Evolutionary conservation across 2,113 vertebrate genomes (phyloP).

Genomic region (Cebidichthys violaceus): DNA sequence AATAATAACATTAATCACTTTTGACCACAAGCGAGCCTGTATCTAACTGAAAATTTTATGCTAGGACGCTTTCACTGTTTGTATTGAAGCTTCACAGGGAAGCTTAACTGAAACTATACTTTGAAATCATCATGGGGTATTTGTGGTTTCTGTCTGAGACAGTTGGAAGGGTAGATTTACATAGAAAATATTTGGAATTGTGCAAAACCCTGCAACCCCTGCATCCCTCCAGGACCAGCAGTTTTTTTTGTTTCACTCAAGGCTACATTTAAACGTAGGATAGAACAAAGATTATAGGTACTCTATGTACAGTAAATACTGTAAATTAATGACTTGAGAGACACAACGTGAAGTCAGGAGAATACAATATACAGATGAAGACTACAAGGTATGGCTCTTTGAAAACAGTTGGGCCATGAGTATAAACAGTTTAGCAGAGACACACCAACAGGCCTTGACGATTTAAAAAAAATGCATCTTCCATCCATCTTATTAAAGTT

Average conservation of each 20-base stretch:
- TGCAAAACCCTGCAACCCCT: slow-evolving; percentile 61
- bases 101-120: slow-evolving; percentile 4
- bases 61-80: neutral
- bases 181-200: slow-evolving; percentile 23
- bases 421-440: slow-evolving; percentile 11
- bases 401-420: slow-evolving; percentile 7
- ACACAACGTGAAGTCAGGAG: neutral
- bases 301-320: neutral
- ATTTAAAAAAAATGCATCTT: neutral
- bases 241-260: slow-evolving; percentile 12
- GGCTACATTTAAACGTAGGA: neutral
- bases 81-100: neutral
- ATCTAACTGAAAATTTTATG: neutral
- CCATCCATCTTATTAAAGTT: neutral
- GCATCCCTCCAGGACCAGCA: slow-evolving; percentile 65
- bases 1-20: slow-evolving; percentile 1
- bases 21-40: slow-evolving; percentile 3
- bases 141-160: slow-evolving; percentile 37
- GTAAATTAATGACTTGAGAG: slow-evolving; percentile 15
- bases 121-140: neutral
- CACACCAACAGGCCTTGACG: neutral
- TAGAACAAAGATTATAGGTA: neutral
- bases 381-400: slow-evolving; percentile 4
- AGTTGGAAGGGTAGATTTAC: slow-evolving; percentile 22
- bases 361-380: neutral